Conservation (phyloP, 2,113 vertebrate species). For the Misgurnus mizolepis region DNA sequence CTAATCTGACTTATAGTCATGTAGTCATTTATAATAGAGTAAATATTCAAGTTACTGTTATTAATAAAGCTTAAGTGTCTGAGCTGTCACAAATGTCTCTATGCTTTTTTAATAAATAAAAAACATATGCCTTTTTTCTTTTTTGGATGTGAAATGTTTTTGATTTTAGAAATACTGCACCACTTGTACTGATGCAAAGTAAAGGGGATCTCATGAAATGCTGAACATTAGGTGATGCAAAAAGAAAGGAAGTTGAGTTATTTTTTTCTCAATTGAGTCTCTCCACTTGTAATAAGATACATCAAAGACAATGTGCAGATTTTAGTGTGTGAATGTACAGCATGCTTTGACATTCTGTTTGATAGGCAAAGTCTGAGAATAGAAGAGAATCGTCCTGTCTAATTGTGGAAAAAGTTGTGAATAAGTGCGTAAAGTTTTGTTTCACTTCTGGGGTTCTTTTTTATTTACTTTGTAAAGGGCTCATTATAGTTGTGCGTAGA, state of each 20-base stretch:
- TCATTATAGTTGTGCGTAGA: too few relatives aligned
- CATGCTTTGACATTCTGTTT: background rate
- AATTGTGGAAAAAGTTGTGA: background rate
- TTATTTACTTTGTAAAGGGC: too few relatives aligned
- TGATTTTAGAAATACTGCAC: background rate
- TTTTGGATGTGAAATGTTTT: background rate
- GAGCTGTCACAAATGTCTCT: too few relatives aligned
- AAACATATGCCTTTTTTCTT: background rate
- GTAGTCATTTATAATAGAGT: too few relatives aligned
- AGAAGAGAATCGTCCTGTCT: background rate
- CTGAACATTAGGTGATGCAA: background rate
- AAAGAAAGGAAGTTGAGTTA: background rate
- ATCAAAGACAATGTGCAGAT: background rate
- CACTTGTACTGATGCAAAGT: too few relatives aligned
- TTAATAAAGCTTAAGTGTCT: too few relatives aligned
- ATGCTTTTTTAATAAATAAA: too few relatives aligned
- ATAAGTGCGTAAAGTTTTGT: background rate
- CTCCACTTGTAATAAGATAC: conserved; percentile 1
- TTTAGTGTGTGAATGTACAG: background rate
- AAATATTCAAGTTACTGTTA: too few relatives aligned
- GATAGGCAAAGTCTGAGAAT: background rate
- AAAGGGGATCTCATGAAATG: background rate
- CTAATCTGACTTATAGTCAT: too few relatives aligned
- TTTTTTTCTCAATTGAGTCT: conserved; percentile 4
- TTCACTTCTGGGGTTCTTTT: too few relatives aligned